Conservation (phyloP, 1,140 invertebrate species). For the Zaprionus lachaisei region DNA sequence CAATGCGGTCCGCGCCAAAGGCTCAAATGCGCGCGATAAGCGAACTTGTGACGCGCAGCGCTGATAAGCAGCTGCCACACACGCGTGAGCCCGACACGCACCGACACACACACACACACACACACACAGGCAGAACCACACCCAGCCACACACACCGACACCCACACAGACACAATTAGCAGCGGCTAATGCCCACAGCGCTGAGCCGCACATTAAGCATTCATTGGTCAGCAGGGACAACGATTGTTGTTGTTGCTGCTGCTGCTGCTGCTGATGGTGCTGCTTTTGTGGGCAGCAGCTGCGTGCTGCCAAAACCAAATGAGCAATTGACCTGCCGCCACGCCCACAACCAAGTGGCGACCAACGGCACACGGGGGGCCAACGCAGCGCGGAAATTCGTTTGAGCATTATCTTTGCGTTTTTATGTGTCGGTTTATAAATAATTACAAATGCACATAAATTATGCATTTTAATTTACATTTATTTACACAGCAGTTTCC, state of each 20-base stretch:
- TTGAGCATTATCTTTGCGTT: conserved; percentile 71
- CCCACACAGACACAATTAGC: conserved; percentile 30
- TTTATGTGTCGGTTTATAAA: conserved; percentile 83
- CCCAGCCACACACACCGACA: conserved; percentile 13
- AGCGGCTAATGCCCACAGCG: conserved; percentile 43
- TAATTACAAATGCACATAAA: conserved; percentile 79
- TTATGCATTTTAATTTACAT: conserved; percentile 83
- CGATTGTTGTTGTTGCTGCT: conserved; percentile 32
- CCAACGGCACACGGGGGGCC: background rate
- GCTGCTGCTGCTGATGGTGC: conserved; percentile 1
- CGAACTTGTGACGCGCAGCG: conserved; percentile 66
- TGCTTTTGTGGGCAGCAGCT: conserved; percentile 69
- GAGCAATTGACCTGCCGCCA: conserved; percentile 74
- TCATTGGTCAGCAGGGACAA: conserved; percentile 76
- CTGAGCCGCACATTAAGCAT: conserved; percentile 68
- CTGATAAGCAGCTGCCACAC: conserved; percentile 61
- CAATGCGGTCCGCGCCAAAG: conserved; percentile 59
- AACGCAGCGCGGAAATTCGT: conserved; percentile 16
- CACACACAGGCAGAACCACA: conserved; percentile 23
- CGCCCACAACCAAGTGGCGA: conserved; percentile 20
- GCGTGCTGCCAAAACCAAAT: conserved; percentile 81
- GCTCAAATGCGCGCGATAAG: conserved; percentile 74
- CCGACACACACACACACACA: conserved; percentile 48
- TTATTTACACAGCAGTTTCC: conserved; percentile 71
- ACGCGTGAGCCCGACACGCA: conserved; percentile 33